Conservation (phyloP, 2,797 vertebrate genomes). For the Heliangelus exortis region DNA sequence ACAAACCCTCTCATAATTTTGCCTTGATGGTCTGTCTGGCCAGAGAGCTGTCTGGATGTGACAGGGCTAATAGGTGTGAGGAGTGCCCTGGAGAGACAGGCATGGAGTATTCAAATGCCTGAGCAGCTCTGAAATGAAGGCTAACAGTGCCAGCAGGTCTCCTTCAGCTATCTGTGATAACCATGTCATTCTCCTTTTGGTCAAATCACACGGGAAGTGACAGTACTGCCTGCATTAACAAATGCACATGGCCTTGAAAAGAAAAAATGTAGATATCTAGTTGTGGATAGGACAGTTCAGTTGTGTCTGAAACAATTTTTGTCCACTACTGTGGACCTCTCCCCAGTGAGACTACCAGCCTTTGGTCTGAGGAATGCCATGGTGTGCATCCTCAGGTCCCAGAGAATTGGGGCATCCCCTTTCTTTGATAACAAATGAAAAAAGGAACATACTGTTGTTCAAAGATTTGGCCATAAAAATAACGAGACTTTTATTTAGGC, state of each 20-base stretch:
- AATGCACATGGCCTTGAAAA: neutral
- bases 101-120: neutral
- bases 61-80: fast-evolving
- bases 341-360: neutral
- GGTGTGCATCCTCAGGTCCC: neutral
- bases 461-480: neutral
- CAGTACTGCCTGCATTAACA: neutral
- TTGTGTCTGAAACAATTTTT: neutral
- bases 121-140: neutral
- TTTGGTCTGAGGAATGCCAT: neutral
- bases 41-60: neutral
- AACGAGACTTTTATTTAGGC: neutral
- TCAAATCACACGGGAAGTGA: neutral
- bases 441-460: neutral
- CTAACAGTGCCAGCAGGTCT: neutral
- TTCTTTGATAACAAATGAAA: neutral
- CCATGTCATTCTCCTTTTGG: neutral
- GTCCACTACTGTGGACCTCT: neutral
- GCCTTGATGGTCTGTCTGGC: neutral
- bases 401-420: neutral
- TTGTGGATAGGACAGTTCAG: neutral
- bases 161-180: neutral
- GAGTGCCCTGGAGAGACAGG: neutral
- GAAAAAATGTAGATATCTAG: neutral
- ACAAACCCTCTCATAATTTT: neutral